A percentile compares a stretch with the other conserved stretches of the same genome.
Conservation (phyloP, 2,113 vertebrate species). For the Seriola aureovittata region DNA sequence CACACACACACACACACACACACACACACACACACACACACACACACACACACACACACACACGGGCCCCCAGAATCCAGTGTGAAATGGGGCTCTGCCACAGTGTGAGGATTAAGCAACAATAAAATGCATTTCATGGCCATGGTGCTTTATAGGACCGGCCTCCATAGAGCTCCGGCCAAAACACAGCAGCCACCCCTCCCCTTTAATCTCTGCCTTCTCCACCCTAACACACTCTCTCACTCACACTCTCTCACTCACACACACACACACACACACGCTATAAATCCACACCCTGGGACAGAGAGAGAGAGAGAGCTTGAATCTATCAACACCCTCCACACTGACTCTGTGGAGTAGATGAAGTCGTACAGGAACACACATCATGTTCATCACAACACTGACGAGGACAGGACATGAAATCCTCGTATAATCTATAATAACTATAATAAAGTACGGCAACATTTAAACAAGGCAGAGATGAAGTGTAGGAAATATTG, state of each 20-base stretch:
- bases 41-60: slow-evolving; percentile 10
- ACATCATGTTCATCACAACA: background rate
- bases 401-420: background rate
- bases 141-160: slow-evolving; percentile 79
- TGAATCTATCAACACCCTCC: slow-evolving; percentile 57
- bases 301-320: slow-evolving; percentile 5
- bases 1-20: slow-evolving; percentile 39
- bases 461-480: background rate
- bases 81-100: slow-evolving; percentile 90
- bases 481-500: too few species aligned
- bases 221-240: slow-evolving; percentile 45
- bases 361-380: slow-evolving; percentile 50
- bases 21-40: slow-evolving; percentile 33
- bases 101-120: slow-evolving; percentile 88
- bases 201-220: slow-evolving; percentile 62
- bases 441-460: background rate
- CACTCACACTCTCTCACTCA: slow-evolving; percentile 30
- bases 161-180: slow-evolving; percentile 75
- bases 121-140: slow-evolving; percentile 87
- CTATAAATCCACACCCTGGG: slow-evolving; percentile 54
- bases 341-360: slow-evolving; percentile 37
- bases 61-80: slow-evolving; percentile 81
- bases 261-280: slow-evolving; percentile 28
- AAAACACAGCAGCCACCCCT: slow-evolving; percentile 63
- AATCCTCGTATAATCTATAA: background rate